Conservation (phyloP, 2,113 vertebrate species). For the Planiliza haematocheilus region DNA sequence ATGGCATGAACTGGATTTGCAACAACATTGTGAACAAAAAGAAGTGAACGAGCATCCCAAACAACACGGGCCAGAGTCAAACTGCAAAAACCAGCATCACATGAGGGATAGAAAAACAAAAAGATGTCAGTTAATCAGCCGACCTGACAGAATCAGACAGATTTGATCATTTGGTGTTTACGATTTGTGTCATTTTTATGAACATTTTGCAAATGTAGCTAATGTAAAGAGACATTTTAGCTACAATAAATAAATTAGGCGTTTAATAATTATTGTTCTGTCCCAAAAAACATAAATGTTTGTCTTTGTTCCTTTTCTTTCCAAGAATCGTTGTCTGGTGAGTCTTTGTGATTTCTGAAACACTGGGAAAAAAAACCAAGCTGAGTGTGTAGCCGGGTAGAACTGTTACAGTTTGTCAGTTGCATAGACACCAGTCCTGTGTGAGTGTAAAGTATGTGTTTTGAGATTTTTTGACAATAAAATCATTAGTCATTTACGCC, state of each 20-base stretch:
- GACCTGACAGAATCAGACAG: slow-evolving; percentile 8
- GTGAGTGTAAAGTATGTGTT: slow-evolving; percentile 59
- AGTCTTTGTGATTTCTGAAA: slow-evolving; percentile 43
- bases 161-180: slow-evolving; percentile 52
- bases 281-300: neutral
- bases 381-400: slow-evolving; percentile 48
- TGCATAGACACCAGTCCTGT: slow-evolving; percentile 32
- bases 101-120: slow-evolving; percentile 9
- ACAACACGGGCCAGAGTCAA: slow-evolving; percentile 6
- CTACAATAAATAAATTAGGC: slow-evolving; percentile 11
- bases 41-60: slow-evolving; percentile 75
- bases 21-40: slow-evolving; percentile 89
- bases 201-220: slow-evolving; percentile 49
- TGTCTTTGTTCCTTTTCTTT: slow-evolving; percentile 26
- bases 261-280: neutral
- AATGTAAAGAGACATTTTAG: slow-evolving; percentile 19
- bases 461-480: slow-evolving; percentile 72
- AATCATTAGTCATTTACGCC: slow-evolving; percentile 54
- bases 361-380: slow-evolving; percentile 5
- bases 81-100: slow-evolving; percentile 3
- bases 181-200: slow-evolving; percentile 56
- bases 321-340: slow-evolving; percentile 27
- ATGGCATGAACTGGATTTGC: slow-evolving; percentile 95
- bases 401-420: slow-evolving; percentile 17
- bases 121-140: slow-evolving; percentile 1